Conservation (phyloP, 2,888 invertebrate species). For the Altica lythri region DNA sequence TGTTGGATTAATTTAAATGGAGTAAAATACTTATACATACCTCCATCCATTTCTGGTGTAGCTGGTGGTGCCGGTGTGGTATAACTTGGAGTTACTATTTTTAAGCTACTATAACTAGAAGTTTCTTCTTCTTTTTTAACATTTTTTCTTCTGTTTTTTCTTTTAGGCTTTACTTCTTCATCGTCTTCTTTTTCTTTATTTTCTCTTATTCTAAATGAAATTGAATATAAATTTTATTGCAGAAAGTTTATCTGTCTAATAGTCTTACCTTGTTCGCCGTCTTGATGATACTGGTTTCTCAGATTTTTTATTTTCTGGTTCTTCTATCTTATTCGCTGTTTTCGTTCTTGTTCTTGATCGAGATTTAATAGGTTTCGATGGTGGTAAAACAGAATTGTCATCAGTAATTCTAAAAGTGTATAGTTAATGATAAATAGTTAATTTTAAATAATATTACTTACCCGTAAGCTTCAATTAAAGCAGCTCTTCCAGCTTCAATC, state of each 20-base stretch:
- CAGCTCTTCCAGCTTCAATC: conserved; percentile 88
- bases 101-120: conserved; percentile 58
- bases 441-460: conserved; percentile 51
- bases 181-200: conserved; percentile 9
- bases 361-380: conserved; percentile 51
- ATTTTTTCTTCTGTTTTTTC: conserved; percentile 18
- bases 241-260: neutral
- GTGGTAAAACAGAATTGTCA: conserved; percentile 52
- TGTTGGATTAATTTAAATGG: conserved; percentile 6
- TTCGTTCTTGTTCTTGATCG: conserved; percentile 46
- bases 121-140: conserved; percentile 46
- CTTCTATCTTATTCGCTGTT: conserved; percentile 23
- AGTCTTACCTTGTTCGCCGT: conserved; percentile 43
- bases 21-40: conserved; percentile 55
- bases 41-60: conserved; percentile 86
- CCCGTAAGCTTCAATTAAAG: conserved; percentile 70
- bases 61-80: conserved; percentile 83
- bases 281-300: conserved; percentile 32
- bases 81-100: conserved; percentile 57
- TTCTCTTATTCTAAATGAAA: conserved; percentile 17
- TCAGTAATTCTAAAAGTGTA: conserved; percentile 48
- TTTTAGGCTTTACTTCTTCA: conserved; percentile 34
- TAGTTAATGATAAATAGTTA: no score
- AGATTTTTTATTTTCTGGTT: conserved; percentile 40
- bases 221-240: neutral